A percentile compares a stretch with the other conserved stretches of the same genome.
These are phyloP conservation scores for Lepidonotus clava DNA, from an alignment of 2,888 invertebrate species.

Conservation along the genomic window DNA sequence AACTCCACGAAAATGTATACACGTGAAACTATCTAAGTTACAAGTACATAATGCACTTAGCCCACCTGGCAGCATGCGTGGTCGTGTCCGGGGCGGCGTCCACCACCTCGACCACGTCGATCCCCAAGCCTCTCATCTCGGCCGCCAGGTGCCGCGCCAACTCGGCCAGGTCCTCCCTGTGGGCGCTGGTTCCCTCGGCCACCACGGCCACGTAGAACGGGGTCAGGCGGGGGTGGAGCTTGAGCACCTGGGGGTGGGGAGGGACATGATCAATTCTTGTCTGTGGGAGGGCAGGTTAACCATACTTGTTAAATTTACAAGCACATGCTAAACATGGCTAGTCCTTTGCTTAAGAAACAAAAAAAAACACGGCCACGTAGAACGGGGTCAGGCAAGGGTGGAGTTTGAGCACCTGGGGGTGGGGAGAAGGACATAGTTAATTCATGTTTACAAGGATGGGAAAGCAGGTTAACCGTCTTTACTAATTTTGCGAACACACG, in stretches of 20 bases:
- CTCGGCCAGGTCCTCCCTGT: not conserved
- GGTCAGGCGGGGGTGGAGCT: not conserved
- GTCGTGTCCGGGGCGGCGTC: not conserved
- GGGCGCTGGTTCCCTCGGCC: not conserved
- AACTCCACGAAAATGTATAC: too few relatives aligned
- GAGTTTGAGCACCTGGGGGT: conserved; percentile 1
- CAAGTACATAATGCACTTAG: too few relatives aligned
- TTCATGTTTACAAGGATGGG: too few relatives aligned
- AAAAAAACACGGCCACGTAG: conserved; percentile 20
- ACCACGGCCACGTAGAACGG: conserved; percentile 18
- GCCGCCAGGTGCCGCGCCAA: not conserved
- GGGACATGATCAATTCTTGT: too few relatives aligned
- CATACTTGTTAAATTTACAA: too few relatives aligned
- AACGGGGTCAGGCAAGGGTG: not conserved
- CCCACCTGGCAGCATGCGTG: not conserved
- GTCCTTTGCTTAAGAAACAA: too few relatives aligned
- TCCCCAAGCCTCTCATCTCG: not conserved
- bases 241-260: not conserved
- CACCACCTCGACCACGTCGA: not conserved
- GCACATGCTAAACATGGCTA: too few relatives aligned
- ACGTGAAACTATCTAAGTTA: too few relatives aligned
- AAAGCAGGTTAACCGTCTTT: too few relatives aligned
- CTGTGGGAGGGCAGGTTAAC: too few relatives aligned
- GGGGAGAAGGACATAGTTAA: too few relatives aligned
- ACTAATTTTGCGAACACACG: too few relatives aligned